These are phyloP conservation scores for Ophion ventricosus DNA, from an alignment of 2,888 invertebrate species.

Conservation along the genomic window DNA sequence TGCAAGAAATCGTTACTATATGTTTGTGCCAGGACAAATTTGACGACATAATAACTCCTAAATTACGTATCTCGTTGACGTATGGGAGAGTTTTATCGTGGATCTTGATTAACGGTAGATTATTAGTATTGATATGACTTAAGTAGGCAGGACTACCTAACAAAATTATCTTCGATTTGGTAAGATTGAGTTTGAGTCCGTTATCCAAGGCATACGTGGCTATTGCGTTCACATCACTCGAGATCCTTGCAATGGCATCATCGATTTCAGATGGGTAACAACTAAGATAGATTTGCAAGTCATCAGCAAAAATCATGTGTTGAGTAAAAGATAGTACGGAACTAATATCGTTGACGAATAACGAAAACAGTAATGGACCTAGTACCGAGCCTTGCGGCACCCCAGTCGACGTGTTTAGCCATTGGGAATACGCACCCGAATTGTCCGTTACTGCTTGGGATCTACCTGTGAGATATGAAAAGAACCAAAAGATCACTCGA, in stretches of 20 bases:
- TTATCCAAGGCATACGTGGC: background rate
- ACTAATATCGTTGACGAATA: too few species aligned
- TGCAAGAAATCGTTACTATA: too few species aligned
- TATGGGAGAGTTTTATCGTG: background rate
- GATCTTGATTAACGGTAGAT: background rate
- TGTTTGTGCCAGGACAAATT: background rate
- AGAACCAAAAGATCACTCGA: background rate
- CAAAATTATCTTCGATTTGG: too few species aligned
- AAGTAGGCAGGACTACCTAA: background rate
- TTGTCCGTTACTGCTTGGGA: background rate
- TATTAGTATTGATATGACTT: background rate
- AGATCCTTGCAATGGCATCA: background rate
- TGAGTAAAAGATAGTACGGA: background rate
- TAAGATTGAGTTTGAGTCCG: background rate
- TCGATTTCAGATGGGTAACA: background rate
- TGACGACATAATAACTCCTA: constrained; percentile 12
- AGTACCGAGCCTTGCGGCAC: constrained; percentile 3
- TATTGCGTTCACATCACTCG: background rate
- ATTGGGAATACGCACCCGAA: background rate
- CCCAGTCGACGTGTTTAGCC: background rate
- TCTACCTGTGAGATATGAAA: background rate
- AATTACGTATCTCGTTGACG: background rate
- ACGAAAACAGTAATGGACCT: too few species aligned
- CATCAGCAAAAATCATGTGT: constrained; percentile 3
- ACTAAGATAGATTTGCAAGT: background rate